Percentiles rank a stretch among this genome's conserved stretches.
These are phyloP conservation scores for Agrochola macilenta DNA, from an alignment of 2,888 invertebrate species.

Conservation along the genomic window DNA sequence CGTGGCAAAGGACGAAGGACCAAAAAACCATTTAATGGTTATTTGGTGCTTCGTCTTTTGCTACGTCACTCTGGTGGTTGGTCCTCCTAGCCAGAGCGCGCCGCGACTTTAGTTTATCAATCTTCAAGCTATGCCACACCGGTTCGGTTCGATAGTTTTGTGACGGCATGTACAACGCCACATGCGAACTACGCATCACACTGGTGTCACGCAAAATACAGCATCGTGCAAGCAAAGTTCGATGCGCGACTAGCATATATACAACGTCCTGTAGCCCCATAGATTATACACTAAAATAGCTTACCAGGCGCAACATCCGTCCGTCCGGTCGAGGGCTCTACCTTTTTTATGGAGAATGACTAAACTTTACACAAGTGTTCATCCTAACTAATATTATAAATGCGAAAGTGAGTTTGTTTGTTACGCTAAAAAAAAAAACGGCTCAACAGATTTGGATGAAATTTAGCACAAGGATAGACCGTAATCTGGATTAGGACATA, in stretches of 20 bases:
- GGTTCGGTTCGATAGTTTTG: background rate
- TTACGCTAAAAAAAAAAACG: too few species aligned
- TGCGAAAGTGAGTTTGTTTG: too few species aligned
- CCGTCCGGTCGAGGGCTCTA: background rate
- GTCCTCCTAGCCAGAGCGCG: background rate
- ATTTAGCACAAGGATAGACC: too few species aligned
- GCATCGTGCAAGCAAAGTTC: too few species aligned
- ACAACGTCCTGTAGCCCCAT: too few species aligned
- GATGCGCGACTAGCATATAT: too few species aligned
- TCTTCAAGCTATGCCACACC: background rate
- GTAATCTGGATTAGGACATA: too few species aligned
- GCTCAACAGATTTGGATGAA: too few species aligned
- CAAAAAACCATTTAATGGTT: too few species aligned
- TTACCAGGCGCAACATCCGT: background rate
- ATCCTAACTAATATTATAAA: background rate
- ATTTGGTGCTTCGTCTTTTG: too few species aligned
- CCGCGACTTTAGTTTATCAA: background rate
- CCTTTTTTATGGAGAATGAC: background rate
- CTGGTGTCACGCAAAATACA: background rate
- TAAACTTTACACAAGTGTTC: background rate
- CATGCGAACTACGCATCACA: background rate
- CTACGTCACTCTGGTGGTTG: background rate
- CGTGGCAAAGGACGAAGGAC: too few species aligned
- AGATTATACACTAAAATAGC: background rate
- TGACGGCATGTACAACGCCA: background rate